phyloP scores from a whole-genome alignment of 2,113 vertebrate species.

The Oophaga pumilio region DNA sequence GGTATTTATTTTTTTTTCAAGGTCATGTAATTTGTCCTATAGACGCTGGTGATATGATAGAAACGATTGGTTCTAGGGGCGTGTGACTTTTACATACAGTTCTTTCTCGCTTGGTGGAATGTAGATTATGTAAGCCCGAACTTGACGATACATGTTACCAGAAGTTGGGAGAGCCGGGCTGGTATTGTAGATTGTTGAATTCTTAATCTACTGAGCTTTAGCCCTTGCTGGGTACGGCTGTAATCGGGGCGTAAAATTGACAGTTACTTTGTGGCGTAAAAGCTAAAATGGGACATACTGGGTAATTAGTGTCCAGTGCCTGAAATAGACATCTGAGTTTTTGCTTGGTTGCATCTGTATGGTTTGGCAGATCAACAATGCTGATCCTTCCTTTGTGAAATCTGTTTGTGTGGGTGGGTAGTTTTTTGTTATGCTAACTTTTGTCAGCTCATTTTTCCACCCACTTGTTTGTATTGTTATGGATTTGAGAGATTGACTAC shows the following conservation, averaged over 20 bases:
- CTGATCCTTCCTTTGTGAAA: neutral
- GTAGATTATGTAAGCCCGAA: neutral
- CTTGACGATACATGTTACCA: constrained; percentile 43
- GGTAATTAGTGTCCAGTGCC: neutral
- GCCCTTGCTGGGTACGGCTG: neutral
- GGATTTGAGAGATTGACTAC: neutral
- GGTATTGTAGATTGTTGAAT: no score
- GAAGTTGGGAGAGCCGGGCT: neutral
- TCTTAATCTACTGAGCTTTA: neutral
- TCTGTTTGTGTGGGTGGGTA: neutral
- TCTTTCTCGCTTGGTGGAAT: constrained; percentile 19
- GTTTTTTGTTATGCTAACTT: neutral
- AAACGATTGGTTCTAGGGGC: neutral
- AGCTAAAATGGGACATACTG: neutral
- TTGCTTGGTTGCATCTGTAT: neutral
- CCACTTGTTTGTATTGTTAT: neutral
- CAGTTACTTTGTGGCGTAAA: neutral
- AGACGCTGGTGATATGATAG: neutral
- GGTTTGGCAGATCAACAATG: constrained; percentile 25
- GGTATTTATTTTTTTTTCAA: no score
- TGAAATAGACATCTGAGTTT: neutral
- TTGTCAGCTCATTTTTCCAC: neutral
- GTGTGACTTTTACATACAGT: neutral
- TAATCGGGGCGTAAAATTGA: neutral
- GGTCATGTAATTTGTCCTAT: neutral